A percentile compares a stretch with the other conserved stretches of the same genome.
Evolutionary conservation across 2,797 vertebrate species (phyloP).

Genomic region (Loris lydekkerianus): DNA sequence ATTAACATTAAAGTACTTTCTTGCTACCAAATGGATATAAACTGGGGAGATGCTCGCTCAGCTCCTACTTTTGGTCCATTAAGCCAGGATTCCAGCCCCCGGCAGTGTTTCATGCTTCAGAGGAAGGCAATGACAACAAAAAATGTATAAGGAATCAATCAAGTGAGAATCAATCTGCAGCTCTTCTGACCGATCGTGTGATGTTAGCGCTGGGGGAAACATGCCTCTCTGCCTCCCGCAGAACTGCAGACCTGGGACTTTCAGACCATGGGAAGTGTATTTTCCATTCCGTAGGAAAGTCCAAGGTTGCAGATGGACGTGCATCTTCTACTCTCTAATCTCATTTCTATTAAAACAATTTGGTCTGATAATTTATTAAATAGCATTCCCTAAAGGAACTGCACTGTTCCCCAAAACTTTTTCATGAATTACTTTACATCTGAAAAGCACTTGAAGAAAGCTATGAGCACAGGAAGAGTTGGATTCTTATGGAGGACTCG

Average conservation of each 20-base stretch:
- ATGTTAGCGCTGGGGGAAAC: background rate
- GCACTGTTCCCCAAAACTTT: background rate
- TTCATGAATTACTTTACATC: background rate
- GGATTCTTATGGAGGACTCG: background rate
- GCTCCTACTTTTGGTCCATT: background rate
- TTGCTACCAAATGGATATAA: background rate
- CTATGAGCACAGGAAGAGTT: accelerated
- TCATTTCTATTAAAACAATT: conserved; percentile 6
- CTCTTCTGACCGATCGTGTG: background rate
- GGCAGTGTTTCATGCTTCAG: background rate
- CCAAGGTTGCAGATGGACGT: background rate
- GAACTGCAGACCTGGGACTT: background rate
- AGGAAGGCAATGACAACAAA: background rate
- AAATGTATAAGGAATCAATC: background rate
- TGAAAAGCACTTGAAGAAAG: background rate
- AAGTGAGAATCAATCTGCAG: conserved; percentile 40
- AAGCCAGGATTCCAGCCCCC: conserved; percentile 29
- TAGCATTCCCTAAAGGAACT: background rate
- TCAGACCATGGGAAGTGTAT: background rate
- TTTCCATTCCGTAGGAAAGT: background rate
- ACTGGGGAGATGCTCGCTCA: background rate
- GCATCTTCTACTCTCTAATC: background rate
- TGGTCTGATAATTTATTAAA: background rate
- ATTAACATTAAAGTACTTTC: background rate
- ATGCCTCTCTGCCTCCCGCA: background rate